Evolutionary conservation across 2,888 invertebrate species (phyloP), one percentile per base, ranked within the genome.

Genomic region (Chrysina gloriosa): DNA sequence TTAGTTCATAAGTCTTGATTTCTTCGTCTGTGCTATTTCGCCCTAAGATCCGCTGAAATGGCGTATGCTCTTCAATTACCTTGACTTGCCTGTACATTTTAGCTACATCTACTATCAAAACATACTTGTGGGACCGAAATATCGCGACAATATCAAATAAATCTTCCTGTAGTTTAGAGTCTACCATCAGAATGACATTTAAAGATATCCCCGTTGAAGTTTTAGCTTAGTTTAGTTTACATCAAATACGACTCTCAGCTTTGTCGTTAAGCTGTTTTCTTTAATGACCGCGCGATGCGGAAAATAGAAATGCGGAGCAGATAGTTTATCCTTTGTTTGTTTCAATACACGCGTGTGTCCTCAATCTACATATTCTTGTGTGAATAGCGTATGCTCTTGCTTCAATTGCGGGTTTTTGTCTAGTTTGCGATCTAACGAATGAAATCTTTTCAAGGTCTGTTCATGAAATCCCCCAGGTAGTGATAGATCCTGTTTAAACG

Each of bases 81-180:
- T 63, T 3, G 3, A 80, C 72, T 66, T 77, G 77, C 0, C 74
- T 70, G 50, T 76, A 79, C 64, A 65, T 65, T 50, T 65, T 50
- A 6, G 27, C 19, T 14, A 64, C 36, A n/a, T 64, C 64, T 4
- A 19, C 16, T 1, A 42, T 16, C 19, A 67, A n/a, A 25, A 67
- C 67, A 16, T 25, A 36, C 23, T 16, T 21, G 31, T 63, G 52
- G 3, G n/a, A 21, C 1, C 63, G 50, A 34, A 67, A 67, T 7
- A 52, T 19, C 6, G 34, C 5, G 36, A 67, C 2, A 3, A 67
- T 67, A 1, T 50, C 21, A 4, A 50, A 31, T 14, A 63, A 42
- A 36, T 67, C 63, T 23, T 63, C 27, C 16, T 67, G 67, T 9
- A 67, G 9, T 45, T 48, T 48, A 14, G 63, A 48, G 7, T 52